Evolutionary conservation across 92 coral and sea anemone species (phyloP).

Genomic region (Zoanthus solanderi): DNA sequence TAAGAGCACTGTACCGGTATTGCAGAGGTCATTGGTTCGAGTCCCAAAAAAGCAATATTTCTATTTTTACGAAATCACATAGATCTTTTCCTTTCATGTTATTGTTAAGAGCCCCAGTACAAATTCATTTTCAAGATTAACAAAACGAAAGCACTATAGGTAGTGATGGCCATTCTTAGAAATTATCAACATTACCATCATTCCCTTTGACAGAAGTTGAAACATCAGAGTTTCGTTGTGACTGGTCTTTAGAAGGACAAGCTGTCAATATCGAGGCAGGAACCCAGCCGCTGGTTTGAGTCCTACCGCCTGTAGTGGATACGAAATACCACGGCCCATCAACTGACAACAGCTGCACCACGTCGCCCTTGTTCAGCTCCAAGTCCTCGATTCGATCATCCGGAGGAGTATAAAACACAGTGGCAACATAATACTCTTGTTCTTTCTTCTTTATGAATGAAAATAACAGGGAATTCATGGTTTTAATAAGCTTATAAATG

Average conservation of each 20-base stretch:
- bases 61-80: no score
- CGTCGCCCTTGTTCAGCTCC: slow-evolving; percentile 71
- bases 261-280: slow-evolving; percentile 65
- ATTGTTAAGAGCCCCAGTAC: no score
- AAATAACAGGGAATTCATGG: no score
- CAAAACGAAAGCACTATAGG: neutral
- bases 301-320: slow-evolving; percentile 59
- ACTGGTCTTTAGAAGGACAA: neutral
- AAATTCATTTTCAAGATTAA: no score
- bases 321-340: slow-evolving; percentile 87
- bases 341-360: slow-evolving; percentile 75
- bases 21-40: no score
- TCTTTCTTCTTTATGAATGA: neutral
- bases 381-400: slow-evolving; percentile 82
- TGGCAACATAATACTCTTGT: slow-evolving; percentile 65
- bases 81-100: no score
- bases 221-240: neutral
- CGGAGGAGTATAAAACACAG: slow-evolving; percentile 68
- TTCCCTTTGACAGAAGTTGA: neutral
- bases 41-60: no score
- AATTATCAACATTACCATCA: neutral
- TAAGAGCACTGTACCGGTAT: no score
- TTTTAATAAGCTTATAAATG: no score
- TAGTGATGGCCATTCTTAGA: neutral
- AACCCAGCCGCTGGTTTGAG: slow-evolving; percentile 80